phyloP scores from a whole-genome alignment of 2,888 invertebrate genomes.

The Nephrocerus scutellatus region DNA sequence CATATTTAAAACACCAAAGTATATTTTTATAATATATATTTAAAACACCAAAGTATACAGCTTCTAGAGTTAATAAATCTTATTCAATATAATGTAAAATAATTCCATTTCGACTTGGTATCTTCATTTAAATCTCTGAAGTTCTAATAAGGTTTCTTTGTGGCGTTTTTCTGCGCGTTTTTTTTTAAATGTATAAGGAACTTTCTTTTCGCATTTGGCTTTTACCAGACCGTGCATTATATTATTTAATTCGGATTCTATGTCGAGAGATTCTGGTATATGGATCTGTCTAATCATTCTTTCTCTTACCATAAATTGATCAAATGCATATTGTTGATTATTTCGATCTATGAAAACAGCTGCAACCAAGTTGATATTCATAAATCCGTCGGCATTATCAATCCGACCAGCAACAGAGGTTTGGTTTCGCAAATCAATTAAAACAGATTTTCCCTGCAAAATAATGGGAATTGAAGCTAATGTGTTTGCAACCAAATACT shows the following conservation, averaged over 20 bases:
- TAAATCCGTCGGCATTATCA: conserved; percentile 38
- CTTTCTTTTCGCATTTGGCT: conserved; percentile 2
- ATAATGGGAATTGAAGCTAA: conserved; percentile 37
- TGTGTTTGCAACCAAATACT: conserved; percentile 37
- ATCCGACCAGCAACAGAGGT: conserved; percentile 42
- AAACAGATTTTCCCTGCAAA: conserved; percentile 34
- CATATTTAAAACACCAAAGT: no score
- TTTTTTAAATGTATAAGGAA: conserved; percentile 31
- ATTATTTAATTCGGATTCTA: conserved; percentile 26
- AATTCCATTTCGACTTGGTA: no score
- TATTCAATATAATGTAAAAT: no score
- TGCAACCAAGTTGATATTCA: conserved; percentile 39
- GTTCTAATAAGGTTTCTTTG: conserved; percentile 33
- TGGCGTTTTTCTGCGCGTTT: conserved; percentile 35
- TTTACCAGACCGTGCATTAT: conserved; percentile 28
- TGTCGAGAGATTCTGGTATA: conserved; percentile 34
- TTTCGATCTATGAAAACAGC: conserved; percentile 43
- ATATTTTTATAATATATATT: no score
- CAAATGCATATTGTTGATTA: conserved; percentile 38
- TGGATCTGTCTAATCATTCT: conserved; percentile 42
- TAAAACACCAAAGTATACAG: no score
- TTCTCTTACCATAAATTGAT: conserved; percentile 39
- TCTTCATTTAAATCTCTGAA: no score
- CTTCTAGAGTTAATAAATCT: no score
- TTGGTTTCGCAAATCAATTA: conserved; percentile 43